Conservation (phyloP, 1,140 invertebrate genomes). For the Aphaenogaster floridana region DNA sequence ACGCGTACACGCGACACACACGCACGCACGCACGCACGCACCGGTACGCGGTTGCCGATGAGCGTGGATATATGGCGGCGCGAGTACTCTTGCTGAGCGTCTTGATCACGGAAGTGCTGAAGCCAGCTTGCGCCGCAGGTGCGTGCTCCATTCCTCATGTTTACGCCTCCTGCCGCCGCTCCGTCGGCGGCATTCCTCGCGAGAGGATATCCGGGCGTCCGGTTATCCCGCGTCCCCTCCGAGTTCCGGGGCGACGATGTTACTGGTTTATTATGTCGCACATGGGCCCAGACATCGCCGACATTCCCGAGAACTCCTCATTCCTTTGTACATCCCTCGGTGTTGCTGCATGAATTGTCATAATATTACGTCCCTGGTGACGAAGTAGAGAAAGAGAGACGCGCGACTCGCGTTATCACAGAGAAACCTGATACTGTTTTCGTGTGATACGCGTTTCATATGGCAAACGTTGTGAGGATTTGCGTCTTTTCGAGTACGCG, state of each 20-base stretch:
- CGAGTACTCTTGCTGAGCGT: constrained; percentile 86
- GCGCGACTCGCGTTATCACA: background rate
- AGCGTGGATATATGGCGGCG: constrained; percentile 86
- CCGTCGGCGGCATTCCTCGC: no score
- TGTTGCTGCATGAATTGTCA: background rate
- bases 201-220: background rate
- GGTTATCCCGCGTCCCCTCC: background rate
- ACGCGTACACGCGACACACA: background rate
- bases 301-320: background rate
- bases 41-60: constrained; percentile 78
- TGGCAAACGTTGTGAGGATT: background rate
- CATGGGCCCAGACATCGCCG: constrained; percentile 12
- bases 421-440: constrained; percentile 11
- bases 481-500: background rate
- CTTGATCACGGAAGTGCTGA: constrained; percentile 86
- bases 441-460: background rate
- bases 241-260: constrained; percentile 1
- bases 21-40: constrained; percentile 27
- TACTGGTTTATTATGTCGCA: constrained; percentile 17
- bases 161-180: constrained; percentile 2
- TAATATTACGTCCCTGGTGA: background rate
- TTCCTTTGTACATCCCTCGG: background rate
- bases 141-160: constrained; percentile 68
- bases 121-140: constrained; percentile 84
- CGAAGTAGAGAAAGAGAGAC: background rate